phyloP scores from a whole-genome alignment of 2,113 vertebrate species.

The Phyllostomus discolor region DNA sequence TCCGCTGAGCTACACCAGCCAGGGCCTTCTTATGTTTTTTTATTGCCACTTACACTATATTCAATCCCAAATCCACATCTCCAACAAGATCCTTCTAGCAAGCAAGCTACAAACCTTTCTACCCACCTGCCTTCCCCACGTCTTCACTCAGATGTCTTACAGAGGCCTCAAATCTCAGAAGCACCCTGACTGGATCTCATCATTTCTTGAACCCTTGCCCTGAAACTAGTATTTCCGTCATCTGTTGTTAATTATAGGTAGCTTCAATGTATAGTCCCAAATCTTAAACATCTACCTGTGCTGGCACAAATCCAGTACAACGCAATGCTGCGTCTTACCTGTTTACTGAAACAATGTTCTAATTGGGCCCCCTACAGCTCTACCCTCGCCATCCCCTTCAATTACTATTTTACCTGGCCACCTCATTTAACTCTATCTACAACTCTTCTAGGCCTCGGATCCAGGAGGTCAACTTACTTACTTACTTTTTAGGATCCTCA shows the following conservation, averaged over 20 bases:
- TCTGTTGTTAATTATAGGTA: not conserved
- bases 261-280: not conserved
- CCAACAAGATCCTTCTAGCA: not conserved
- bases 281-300: not conserved
- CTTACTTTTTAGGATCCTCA: not conserved
- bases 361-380: not conserved
- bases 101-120: not conserved
- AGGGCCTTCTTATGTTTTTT: not conserved
- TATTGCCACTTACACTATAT: not conserved
- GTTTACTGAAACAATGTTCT: not conserved
- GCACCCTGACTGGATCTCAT: not conserved
- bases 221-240: not conserved
- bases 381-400: too few relatives aligned
- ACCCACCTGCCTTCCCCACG: too few relatives aligned
- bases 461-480: not conserved
- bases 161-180: not conserved
- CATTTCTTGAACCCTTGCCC: not conserved
- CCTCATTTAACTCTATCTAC: too few relatives aligned
- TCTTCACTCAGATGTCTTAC: not conserved
- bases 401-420: not conserved
- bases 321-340: not conserved
- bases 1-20: too few relatives aligned
- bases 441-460: not conserved
- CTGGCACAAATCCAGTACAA: not conserved
- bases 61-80: not conserved